Evolutionary conservation across 2,797 vertebrate genomes (phyloP).

Genomic region (Novumbra hubbsi): DNA sequence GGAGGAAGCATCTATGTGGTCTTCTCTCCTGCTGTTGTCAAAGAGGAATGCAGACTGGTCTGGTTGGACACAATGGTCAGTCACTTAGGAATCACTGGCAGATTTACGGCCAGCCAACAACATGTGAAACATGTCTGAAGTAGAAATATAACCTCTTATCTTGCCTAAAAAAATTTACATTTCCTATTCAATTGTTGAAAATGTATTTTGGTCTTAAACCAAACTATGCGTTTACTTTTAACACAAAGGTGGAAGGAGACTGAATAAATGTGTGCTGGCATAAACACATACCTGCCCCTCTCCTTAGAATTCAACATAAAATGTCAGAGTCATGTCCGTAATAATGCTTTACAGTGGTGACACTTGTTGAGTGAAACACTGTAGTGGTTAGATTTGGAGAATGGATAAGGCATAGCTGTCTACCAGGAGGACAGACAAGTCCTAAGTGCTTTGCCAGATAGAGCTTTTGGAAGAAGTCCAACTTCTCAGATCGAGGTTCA

Average conservation of each 20-base stretch:
- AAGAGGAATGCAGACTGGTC: conserved; percentile 69
- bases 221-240: neutral
- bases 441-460: neutral
- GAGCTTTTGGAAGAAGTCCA: neutral
- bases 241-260: too few relatives aligned
- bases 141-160: neutral
- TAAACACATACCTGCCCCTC: too few relatives aligned
- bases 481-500: neutral
- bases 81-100: conserved; percentile 74
- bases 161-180: neutral
- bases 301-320: too few relatives aligned
- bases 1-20: conserved; percentile 38
- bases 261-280: too few relatives aligned
- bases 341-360: neutral
- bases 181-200: neutral
- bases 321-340: neutral
- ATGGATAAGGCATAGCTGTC: neutral
- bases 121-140: neutral
- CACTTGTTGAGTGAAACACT: neutral
- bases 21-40: conserved; percentile 63
- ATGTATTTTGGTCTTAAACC: neutral
- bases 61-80: conserved; percentile 16
- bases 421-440: neutral
- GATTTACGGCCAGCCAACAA: conserved; percentile 66
- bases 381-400: neutral